Evolutionary conservation across 2,113 vertebrate species (phyloP), one percentile per base, ranked within the genome.

Genomic region (Nycticryphes semicollaris): DNA sequence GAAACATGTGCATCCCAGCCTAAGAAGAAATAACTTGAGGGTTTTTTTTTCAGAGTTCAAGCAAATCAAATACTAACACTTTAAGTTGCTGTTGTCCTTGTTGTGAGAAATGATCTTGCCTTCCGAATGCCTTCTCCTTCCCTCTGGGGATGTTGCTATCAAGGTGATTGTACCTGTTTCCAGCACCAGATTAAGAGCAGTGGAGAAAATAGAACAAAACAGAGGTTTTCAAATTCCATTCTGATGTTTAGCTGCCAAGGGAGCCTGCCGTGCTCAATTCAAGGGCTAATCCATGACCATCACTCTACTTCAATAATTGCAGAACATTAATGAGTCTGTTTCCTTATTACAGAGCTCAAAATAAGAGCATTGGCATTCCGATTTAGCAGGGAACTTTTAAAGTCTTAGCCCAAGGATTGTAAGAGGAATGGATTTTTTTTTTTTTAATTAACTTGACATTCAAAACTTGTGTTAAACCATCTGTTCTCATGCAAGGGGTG

Each of bases 391-490:
- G 84, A 94, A 95, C 82, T 94, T 95, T 87, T 93, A 89, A 94
- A 88, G 90, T 87, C 91, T 96, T 96, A 94, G 89, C 76, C 88
- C 88, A 85, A 89, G 91, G 67, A 89, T 95, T 89, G 91, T 95
- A 87, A 84, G 87, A 83, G 77, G 81, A 96, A 82, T 66, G 82
- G 68, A 83, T 94, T 96, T 93, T 57, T 93, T 57, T 93, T 56
- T 95, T 95, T 90, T 95, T 90, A 97, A 96, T 97, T 92, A 97
- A 96, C 91, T 94, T 96, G 93, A 97, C 93, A 94, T 96, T 96
- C 84, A 94, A 80, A 97, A 95, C 70, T 92, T 91, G 87, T 89
- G 85, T 67, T 90, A 95, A 97, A 96, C 94, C 95, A 93, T 91
- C 70, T 89, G 90, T 93, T 96, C 96, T 94, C 73, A 91, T 90